Evolutionary conservation across 2,797 vertebrate species (phyloP), one percentile per base, ranked within the genome.

Genomic region (Pseudochirops corinnae): DNA sequence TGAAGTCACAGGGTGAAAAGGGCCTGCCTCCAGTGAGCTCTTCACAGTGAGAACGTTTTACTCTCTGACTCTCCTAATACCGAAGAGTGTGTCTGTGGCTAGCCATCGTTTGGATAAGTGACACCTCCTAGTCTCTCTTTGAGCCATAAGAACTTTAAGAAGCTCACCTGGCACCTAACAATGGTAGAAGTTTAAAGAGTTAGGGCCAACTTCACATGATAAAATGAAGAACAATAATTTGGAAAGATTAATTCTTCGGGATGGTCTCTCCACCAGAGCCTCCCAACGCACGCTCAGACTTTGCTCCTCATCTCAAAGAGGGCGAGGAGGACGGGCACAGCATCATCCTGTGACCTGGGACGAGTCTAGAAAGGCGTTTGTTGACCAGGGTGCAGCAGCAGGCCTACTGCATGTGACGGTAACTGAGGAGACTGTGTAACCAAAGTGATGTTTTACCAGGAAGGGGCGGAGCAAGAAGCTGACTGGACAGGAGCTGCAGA

Each of bases 401-500:
- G 67, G n/a, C 18, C 14, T n/a, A n/a, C 62, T n/a, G 62, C 0
- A 5, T n/a, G 52, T 7, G 46, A 55, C 3, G 2, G 55, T 4
- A 7, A 52, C 39, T 12, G 9, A 74, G n/a, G 67, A 74, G 14
- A 39, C 62, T n/a, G 29, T 9, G 28, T 13, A 4, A 28, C 52
- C 39, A n/a, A 92, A 95, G 94, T 52, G 11, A 4, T 1, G 7
- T 58, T 1, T 98, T 98, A 99, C 99, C 99, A 97, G 99, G 99
- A 56, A 99, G 99, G 56, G 99, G 99, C 0, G 99, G 99, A 82
- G 99, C 99, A 50, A 99, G 99, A 46, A 99, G 99, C 97, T 99
- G 99, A 98, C 99, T 99, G 96, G 99, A 99, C 56, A 99, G 98
- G 96, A 99, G 98, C 98, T 99, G 99, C 97, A 99, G 99, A 97